Evolutionary conservation across 2,888 invertebrate species (phyloP).

Genomic region (Lycophotia porphyrea): DNA sequence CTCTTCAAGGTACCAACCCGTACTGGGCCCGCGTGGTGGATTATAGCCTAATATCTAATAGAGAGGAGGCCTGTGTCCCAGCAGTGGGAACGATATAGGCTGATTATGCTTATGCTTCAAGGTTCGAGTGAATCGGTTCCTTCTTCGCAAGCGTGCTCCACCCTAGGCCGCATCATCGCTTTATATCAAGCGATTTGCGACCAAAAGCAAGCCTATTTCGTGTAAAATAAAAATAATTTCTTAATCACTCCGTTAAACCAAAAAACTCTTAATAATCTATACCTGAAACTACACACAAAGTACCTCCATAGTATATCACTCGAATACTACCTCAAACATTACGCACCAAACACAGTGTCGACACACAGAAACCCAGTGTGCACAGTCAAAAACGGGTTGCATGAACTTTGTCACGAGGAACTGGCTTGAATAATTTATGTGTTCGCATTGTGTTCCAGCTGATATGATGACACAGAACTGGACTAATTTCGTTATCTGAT

Average conservation of each 20-base stretch:
- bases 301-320: not conserved
- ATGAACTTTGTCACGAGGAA: slow-evolving; percentile 55
- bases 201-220: no score
- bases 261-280: no score
- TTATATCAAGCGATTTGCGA: no score
- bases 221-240: not conserved
- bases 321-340: slow-evolving; percentile 39
- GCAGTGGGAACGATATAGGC: no score
- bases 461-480: slow-evolving; percentile 51
- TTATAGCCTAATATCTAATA: no score
- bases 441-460: slow-evolving; percentile 59
- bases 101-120: no score
- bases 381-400: slow-evolving; percentile 47
- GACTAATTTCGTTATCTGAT: slow-evolving; percentile 60
- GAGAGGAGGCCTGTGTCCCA: no score
- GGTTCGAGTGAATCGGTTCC: no score
- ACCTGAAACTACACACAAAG: not conserved
- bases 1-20: no score
- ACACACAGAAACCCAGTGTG: slow-evolving; percentile 32
- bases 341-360: slow-evolving; percentile 42
- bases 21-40: no score
- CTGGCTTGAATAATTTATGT: slow-evolving; percentile 60
- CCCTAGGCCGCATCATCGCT: no score
- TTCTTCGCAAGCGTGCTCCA: no score
- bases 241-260: not conserved